Conservation (phyloP, 2,113 vertebrate species). For the Pterocles burchelli region DNA sequence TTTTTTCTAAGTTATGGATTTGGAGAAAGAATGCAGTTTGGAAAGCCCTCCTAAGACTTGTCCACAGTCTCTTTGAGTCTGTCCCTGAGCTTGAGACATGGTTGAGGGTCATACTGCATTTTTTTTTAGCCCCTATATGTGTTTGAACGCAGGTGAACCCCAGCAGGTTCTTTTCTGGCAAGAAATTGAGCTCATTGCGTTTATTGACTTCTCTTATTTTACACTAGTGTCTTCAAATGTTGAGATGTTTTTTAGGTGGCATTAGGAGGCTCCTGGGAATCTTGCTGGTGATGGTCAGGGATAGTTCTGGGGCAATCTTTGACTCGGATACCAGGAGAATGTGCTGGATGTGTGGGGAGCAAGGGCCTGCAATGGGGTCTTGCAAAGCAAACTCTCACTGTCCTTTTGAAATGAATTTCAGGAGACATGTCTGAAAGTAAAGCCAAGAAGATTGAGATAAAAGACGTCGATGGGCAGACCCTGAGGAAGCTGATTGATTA, state of each 20-base stretch:
- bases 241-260: not conserved
- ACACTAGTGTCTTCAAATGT: not conserved
- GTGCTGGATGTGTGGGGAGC: not conserved
- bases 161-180: not conserved
- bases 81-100: not conserved
- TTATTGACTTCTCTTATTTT: not conserved
- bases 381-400: not conserved
- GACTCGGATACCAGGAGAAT: not conserved
- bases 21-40: not conserved
- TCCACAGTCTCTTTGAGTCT: not conserved
- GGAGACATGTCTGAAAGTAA: slow-evolving; percentile 98
- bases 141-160: not conserved
- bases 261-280: not conserved
- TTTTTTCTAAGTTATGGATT: not conserved
- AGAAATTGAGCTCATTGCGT: not conserved
- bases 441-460: slow-evolving; percentile 92
- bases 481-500: slow-evolving; percentile 93
- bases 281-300: not conserved
- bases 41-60: not conserved
- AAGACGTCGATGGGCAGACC: slow-evolving; percentile 90
- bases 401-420: slow-evolving; percentile 62
- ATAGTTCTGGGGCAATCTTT: not conserved
- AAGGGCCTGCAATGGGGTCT: not conserved
- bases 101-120: not conserved
- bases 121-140: not conserved